Conservation (phyloP, 1,140 invertebrate genomes). For the Papilio dardanus region DNA sequence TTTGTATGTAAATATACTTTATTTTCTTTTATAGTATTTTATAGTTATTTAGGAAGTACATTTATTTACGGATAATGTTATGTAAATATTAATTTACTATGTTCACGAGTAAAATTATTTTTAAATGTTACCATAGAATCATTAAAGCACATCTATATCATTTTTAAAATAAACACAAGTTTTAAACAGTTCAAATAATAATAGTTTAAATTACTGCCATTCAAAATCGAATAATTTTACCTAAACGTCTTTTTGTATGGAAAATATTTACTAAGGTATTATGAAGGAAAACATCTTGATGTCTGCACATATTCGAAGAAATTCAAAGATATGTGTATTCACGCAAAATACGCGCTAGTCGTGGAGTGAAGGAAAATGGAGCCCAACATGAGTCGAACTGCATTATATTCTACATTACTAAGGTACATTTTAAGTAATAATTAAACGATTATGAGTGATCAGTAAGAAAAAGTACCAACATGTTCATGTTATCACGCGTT, state of each 20-base stretch:
- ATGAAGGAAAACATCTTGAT: no score
- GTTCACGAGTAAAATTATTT: constrained; percentile 47
- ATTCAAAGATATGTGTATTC: no score
- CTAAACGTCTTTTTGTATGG: background rate
- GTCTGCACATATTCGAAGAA: no score
- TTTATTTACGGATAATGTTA: constrained; percentile 48
- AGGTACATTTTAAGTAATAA: background rate
- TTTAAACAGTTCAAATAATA: background rate
- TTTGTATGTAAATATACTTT: constrained; percentile 56
- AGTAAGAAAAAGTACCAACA: background rate
- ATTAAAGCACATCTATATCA: constrained; percentile 53
- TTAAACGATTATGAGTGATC: background rate
- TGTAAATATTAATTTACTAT: constrained; percentile 64
- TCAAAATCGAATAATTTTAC: no score
- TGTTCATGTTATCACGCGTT: background rate
- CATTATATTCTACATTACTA: no score
- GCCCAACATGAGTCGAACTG: no score
- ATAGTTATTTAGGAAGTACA: constrained; percentile 46
- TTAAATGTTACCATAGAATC: constrained; percentile 62
- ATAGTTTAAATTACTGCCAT: background rate
- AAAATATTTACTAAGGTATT: background rate
- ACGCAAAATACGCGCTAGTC: no score
- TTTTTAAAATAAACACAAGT: constrained; percentile 36
- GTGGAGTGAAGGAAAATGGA: no score
- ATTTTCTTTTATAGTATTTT: constrained; percentile 40